Conservation (phyloP, 2,113 vertebrate species). For the Genyomyrus donnyi region DNA sequence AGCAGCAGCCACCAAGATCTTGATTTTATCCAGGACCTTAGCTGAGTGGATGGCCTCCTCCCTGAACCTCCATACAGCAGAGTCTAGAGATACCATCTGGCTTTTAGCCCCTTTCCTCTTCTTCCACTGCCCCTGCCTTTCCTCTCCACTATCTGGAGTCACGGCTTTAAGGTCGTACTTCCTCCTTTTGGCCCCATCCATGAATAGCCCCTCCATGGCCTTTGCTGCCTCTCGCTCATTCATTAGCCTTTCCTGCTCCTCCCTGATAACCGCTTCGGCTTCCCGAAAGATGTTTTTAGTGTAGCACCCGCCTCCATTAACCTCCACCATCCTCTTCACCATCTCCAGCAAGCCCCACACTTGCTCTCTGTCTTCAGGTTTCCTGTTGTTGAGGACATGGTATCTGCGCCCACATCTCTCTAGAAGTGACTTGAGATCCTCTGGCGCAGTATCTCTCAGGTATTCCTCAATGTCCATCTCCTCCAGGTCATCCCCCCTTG, state of each 20-base stretch:
- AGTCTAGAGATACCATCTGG: conserved; percentile 21
- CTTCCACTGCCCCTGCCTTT: conserved; percentile 24
- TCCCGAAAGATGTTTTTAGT: conserved; percentile 49
- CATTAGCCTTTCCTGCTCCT: conserved; percentile 52
- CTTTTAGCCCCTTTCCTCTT: neutral
- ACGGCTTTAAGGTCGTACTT: conserved; percentile 39
- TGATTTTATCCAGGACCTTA: conserved; percentile 52
- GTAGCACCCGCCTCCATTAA: conserved; percentile 43
- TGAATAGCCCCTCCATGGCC: conserved; percentile 1
- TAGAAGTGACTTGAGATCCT: conserved; percentile 47
- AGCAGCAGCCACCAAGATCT: conserved; percentile 51
- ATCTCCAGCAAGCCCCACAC: conserved; percentile 50
- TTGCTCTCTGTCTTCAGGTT: conserved; percentile 41
- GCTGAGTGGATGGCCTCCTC: conserved; percentile 48
- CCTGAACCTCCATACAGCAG: conserved; percentile 31
- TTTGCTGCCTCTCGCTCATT: conserved; percentile 34
- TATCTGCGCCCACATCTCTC: conserved; percentile 55
- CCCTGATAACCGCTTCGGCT: conserved; percentile 50
- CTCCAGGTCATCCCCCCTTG: conserved; percentile 55
- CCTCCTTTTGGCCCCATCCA: conserved; percentile 37
- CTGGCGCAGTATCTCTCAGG: conserved; percentile 42
- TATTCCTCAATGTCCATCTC: conserved; percentile 45
- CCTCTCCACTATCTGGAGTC: conserved; percentile 1
- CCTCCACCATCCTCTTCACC: conserved; percentile 52
- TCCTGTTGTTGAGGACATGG: conserved; percentile 61